These are phyloP conservation scores for Micrastur ruficollis DNA, from an alignment of 2,797 vertebrate genomes.

Conservation along the genomic window DNA sequence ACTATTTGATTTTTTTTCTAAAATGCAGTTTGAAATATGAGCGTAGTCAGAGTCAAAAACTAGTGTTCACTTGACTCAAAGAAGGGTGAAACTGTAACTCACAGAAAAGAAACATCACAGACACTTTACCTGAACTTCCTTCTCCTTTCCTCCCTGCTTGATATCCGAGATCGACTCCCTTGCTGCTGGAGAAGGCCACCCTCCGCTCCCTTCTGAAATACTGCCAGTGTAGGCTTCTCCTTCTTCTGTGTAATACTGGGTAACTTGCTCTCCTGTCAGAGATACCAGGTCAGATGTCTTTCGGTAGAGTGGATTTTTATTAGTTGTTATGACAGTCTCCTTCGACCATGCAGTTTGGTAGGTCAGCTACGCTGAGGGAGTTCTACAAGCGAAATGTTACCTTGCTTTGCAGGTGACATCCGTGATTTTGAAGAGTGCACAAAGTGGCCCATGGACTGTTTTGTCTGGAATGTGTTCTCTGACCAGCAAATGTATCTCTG, in stretches of 20 bases:
- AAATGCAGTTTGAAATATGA: not conserved
- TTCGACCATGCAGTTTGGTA: not conserved
- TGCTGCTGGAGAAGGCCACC: not conserved
- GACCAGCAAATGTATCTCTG: not conserved
- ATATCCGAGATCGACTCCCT: not conserved
- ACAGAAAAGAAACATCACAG: not conserved
- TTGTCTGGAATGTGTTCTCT: not conserved
- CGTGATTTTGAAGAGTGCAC: not conserved
- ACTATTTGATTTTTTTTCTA: not conserved
- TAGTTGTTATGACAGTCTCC: not conserved
- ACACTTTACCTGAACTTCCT: not conserved
- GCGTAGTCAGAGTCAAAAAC: not conserved
- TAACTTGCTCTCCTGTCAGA: not conserved
- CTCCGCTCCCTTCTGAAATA: not conserved
- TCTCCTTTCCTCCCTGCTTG: not conserved
- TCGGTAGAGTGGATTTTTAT: not conserved
- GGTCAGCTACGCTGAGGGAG: not conserved
- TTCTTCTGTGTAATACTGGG: not conserved
- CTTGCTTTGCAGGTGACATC: not conserved
- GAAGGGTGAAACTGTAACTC: not conserved
- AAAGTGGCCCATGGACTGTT: not conserved
- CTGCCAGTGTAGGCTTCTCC: rapidly evolving
- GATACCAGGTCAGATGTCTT: not conserved
- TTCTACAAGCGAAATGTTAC: not conserved
- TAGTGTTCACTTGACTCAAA: not conserved